Evolutionary conservation across 2,888 invertebrate genomes (phyloP), one percentile per base, ranked within the genome.

Genomic region (Nematopogon swammerdamellus): DNA sequence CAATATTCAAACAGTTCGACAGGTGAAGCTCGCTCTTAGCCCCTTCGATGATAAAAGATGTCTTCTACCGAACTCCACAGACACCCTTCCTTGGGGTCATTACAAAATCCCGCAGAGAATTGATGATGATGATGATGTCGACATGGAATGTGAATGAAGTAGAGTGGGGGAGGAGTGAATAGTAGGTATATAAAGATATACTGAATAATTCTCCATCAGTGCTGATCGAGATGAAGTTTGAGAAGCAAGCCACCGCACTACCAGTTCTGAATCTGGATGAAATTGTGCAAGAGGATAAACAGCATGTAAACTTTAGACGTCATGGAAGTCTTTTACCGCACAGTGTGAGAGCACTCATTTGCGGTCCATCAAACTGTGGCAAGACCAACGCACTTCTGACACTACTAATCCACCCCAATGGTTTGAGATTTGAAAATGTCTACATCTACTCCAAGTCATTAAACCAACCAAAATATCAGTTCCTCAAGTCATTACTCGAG

Each of bases 341-440:
- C 8, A 36, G 36, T 36, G 36, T 36, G 36, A 36, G 36, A 36
- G 36, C 36, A 6, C 3, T 36, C 8, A 36, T 68, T 50, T 55
- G 59, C 8, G 65, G 66, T 11, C 62, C 64, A 42, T 62, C 61
- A n/a, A 62, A 60, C 49, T 64, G 60, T 53, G 66, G 68, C 2
- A 68, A 69, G 57, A 64, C 64, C 4, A 67, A 67, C 51, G 54
- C 62, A 4, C 55, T 67, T 50, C 45, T 66, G 3, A 54, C 56
- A 49, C 56, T 68, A 49, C 52, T 67, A 20, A 52, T 57, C 25
- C 55, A 61, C 53, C 56, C 58, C 10, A 64, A 67, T 53, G 64
- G 65, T 5, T 50, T 66, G 20, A 52, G 56, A 52, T 69, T 67
- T 56, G 53, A 63, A 57, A 68, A 68, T 56, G 51, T 69, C 36